Evolutionary conservation across 2,888 invertebrate species (phyloP), one percentile per base, ranked within the genome.

Genomic region (Heteromurus nitidus): DNA sequence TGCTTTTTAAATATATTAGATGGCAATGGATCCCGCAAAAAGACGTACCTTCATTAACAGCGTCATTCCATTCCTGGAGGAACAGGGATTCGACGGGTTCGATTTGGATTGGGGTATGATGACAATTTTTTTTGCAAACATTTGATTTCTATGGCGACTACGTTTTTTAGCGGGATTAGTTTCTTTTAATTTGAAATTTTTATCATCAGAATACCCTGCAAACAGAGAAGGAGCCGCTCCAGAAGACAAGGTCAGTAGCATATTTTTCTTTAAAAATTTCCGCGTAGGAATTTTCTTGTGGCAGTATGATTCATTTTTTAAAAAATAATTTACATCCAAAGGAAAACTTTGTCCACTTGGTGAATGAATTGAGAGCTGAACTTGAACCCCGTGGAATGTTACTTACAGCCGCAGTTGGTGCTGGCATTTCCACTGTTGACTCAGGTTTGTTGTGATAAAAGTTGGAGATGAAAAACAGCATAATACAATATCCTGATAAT

Each of bases 31-130:
- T 60, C 87, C 91, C 1, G 73, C 79, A 0, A 84, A 89, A 89
- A 91, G 88, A 55, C 75, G 86, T 7, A 87, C 82, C 58, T 93
- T 94, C 86, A 91, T 93, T 20, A 87, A 90, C 2, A 92, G 91
- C 72, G 91, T 91, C 0, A 87, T 92, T 0, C 87, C 89, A 0
- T 92, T 93, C 87, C 86, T 94, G 0, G 87, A 89, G 47, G 89
- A 90, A 2, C 89, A 93, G 86, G 90, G 90, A 0, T 94, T 94
- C 83, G 93, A 94, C 87, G 94, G 94, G 0, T 89, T 94, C 0
- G 94, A 94, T 87, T 64, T 94, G 0, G 94, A 94, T 88, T 94
- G 94, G 94, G 93, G 50, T 70, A 55, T 3, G 55, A 16, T n/a
- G 11, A 3, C 47, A 47, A n/a, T 16, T 3, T 47, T 47, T 47